Evolutionary conservation across 2,888 invertebrate genomes (phyloP), one percentile per base, ranked within the genome.

Genomic region (Resseliella maxima): DNA sequence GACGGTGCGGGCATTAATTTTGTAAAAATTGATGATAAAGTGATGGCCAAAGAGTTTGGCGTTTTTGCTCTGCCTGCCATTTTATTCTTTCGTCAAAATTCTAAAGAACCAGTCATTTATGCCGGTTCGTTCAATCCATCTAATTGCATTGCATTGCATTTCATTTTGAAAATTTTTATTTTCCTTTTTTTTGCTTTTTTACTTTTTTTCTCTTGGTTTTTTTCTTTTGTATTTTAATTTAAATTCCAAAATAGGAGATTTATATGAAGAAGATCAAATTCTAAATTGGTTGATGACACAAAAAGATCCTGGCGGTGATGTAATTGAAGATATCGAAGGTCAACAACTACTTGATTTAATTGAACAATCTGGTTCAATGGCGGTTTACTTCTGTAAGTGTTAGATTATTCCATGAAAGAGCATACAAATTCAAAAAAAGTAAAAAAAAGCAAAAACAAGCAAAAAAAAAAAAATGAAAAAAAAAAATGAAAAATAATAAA

Each of bases 321-420:
- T 96, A 86, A 98, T 98, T 88, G 97, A 97, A 92, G 96, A 95
- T 88, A 92, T 96, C 27, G 96, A 96, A 90, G 97, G 97, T 72
- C 95, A 95, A 89, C 94, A 94, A 86, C 92, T 97, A 86, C 91
- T 94, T 81, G 93, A 94, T 87, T 90, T 96, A 87, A 97, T 98
- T 88, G 94, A 95, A 89, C 94, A 95, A 87, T 95, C 96, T 81
- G 94, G 95, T 88, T 95, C 97, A 54, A 92, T 98, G 88, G 97
- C 97, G 10, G 95, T 98, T 41, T 97, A 97, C 90, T 97, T 98
- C 91, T 98, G 97, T 98, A 94, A 97, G 96, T n/a, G n/a, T 59
- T 24, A 18, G 2, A 15, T 21, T 50, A 50, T 50, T 41, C 41
- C 12, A 41, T 41, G 5, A 8, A 41, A 41, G 41, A 41, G 41